phyloP scores from a whole-genome alignment of 2,888 invertebrate species.

The Prostheceraeus crozeri region DNA sequence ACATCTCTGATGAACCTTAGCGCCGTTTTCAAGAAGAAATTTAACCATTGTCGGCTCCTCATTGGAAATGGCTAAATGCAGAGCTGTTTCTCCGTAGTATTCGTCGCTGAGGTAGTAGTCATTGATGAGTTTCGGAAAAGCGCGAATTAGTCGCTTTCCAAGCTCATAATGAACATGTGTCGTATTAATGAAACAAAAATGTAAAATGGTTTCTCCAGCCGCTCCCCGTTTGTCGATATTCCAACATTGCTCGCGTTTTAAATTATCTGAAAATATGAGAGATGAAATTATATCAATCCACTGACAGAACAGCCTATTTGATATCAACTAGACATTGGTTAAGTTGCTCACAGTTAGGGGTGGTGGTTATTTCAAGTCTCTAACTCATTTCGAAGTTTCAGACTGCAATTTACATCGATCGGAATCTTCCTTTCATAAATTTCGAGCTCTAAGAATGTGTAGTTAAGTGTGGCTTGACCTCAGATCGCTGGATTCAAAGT shows the following conservation, averaged over 20 bases:
- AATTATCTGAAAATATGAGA: constrained; percentile 55
- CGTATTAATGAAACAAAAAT: constrained; percentile 81
- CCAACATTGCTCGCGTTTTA: constrained; percentile 81
- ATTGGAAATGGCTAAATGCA: constrained; percentile 95
- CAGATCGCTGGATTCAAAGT: too few species aligned
- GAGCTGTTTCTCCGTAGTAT: constrained; percentile 88
- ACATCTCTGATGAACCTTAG: constrained; percentile 83
- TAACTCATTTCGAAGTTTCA: too few species aligned
- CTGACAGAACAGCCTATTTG: too few species aligned
- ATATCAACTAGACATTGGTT: too few species aligned
- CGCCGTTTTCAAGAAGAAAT: constrained; percentile 79
- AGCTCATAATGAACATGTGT: constrained; percentile 83
- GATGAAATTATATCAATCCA: too few species aligned
- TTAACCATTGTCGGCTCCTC: constrained; percentile 97
- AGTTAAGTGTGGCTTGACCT: too few species aligned
- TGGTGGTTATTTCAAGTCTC: too few species aligned
- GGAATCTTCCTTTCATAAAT: too few species aligned
- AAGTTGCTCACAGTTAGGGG: too few species aligned
- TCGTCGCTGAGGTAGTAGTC: constrained; percentile 93
- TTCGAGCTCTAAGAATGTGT: too few species aligned
- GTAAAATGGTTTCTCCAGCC: constrained; percentile 87
- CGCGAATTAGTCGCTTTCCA: constrained; percentile 77
- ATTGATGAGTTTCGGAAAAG: constrained; percentile 88
- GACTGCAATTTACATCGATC: too few species aligned
- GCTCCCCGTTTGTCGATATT: constrained; percentile 81